phyloP scores from a whole-genome alignment of 2,113 vertebrate genomes.

The Pluvianellus socialis region DNA sequence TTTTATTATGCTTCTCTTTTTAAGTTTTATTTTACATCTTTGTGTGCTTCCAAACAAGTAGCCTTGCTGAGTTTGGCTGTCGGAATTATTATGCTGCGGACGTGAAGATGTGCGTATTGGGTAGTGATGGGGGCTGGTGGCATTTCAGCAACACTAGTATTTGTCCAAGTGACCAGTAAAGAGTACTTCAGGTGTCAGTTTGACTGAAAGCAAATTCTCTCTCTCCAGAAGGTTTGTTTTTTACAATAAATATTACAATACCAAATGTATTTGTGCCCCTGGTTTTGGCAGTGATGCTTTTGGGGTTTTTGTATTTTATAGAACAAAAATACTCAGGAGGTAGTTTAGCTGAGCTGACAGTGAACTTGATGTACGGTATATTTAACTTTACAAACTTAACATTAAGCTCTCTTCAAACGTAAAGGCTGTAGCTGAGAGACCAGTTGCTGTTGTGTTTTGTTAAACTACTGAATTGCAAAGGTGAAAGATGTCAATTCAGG shows the following conservation, averaged over 20 bases:
- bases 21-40: neutral
- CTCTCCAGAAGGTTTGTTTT: neutral
- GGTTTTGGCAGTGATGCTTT: neutral
- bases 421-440: neutral
- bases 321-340: neutral
- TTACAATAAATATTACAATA: neutral
- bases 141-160: neutral
- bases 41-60: neutral
- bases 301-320: neutral
- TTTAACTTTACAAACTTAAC: neutral
- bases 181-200: neutral
- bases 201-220: neutral
- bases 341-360: neutral
- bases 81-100: accelerated
- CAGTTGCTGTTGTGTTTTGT: neutral
- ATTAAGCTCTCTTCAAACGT: neutral
- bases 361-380: neutral
- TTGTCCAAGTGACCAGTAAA: neutral
- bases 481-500: neutral
- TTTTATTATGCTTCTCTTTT: neutral
- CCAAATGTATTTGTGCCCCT: neutral
- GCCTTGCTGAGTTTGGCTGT: accelerated
- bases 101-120: too few species aligned
- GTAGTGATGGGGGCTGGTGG: accelerated
- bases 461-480: neutral